Evolutionary conservation across 2,888 invertebrate species (phyloP).

Genomic region (Tinea pellionella): DNA sequence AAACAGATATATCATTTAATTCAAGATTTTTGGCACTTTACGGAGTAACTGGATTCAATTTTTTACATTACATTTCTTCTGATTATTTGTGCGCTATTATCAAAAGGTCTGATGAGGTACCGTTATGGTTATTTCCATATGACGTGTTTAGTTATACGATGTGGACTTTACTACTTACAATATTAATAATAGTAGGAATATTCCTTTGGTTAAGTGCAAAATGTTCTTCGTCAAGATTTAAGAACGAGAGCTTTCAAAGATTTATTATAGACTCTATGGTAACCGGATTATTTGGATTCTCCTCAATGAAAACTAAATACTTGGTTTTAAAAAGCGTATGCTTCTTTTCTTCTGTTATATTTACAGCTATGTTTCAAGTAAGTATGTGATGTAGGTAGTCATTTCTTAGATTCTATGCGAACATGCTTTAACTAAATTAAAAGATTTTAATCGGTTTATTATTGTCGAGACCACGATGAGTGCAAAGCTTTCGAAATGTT

Average conservation of each 20-base stretch:
- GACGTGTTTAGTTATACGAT: slow-evolving; percentile 18
- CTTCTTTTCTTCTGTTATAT: slow-evolving; percentile 28
- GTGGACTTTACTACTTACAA: slow-evolving; percentile 19
- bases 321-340: slow-evolving; percentile 26
- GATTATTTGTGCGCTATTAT: slow-evolving; percentile 33
- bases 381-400: slow-evolving; percentile 18
- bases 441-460: too few species aligned
- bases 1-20: slow-evolving; percentile 40
- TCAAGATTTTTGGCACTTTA: slow-evolving; percentile 36
- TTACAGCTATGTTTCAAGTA: slow-evolving; percentile 34
- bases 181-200: slow-evolving; percentile 21
- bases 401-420: too few species aligned
- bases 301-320: slow-evolving; percentile 21
- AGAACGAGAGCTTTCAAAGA: slow-evolving; percentile 12
- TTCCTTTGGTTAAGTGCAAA: slow-evolving; percentile 26
- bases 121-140: slow-evolving; percentile 31
- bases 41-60: slow-evolving; percentile 22
- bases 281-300: slow-evolving; percentile 29
- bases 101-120: slow-evolving; percentile 23
- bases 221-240: slow-evolving; percentile 15
- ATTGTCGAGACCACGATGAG: too few species aligned
- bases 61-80: slow-evolving; percentile 25
- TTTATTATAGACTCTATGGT: slow-evolving; percentile 23
- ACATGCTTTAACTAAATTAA: too few species aligned
- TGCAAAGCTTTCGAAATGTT: too few species aligned